Base-by-base conservation (phyloP, 1,140 invertebrate genomes). In the Chrysomallon squamiferum region DNA sequence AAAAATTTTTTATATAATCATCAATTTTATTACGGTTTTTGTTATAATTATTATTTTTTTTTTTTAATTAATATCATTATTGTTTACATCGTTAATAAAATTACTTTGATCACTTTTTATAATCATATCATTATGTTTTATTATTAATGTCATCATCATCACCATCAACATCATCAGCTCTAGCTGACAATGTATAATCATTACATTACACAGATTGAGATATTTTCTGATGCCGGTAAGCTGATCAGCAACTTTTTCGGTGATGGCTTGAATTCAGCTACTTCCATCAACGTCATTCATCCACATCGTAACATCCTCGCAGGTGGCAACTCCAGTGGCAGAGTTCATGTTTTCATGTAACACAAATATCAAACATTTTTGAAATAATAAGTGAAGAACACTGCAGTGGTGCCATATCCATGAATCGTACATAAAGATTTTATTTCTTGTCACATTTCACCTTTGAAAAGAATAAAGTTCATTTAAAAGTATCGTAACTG, bases 271-370 rank as follows among this genome's bases (percentile, higher is more conserved):
- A 68, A 65, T 18, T 81, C 81, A 15, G 78, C 81, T 2, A 73
- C 70, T 58, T 79, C 79, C n/a, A 62, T 84, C 6, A 76, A 76
- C 43, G 72, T 62, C 3, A 64, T 83, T 43, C 82, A 85, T 63
- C 79, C 81, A 1, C 73, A 75, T 0, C 41, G 64, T 5, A 71
- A 74, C 29, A 63, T 82, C 30, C 56, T 85, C 18, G 76, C 77
- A 18, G 83, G 84, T 27, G 80, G 75, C 22, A 85, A 85, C 71
- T 77, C 77, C 5, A 81, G 79, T 69, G 83, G 84, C 11, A 69
- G 75, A 43, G 64, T 82, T 18, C 74, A 80, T 73, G 79, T 84
- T 9, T 85, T 85, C 47, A 79, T 74, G 74, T 74, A 54, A 64
- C n/a, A n/a, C n/a, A n/a, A n/a, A n/a, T n/a, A n/a, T n/a, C n/a